These are phyloP conservation scores for Archegozetes longisetosus DNA, from an alignment of 1,140 invertebrate genomes.

Conservation along the genomic window DNA sequence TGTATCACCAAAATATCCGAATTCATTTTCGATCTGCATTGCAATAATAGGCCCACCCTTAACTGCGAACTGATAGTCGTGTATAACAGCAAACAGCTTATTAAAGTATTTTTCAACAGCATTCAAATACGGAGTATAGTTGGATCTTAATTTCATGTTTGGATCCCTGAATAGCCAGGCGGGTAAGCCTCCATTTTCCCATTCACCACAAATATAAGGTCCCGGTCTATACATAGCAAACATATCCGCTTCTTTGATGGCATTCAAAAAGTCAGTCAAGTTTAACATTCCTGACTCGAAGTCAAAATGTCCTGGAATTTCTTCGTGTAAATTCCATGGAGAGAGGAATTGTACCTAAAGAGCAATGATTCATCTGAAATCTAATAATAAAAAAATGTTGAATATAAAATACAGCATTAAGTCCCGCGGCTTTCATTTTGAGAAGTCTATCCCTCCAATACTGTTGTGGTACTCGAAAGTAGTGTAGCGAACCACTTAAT, in stretches of 20 bases:
- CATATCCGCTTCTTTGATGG: conserved; percentile 30
- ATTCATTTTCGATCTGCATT: conserved; percentile 25
- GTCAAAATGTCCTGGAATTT: conserved; percentile 23
- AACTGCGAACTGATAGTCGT: conserved; percentile 28
- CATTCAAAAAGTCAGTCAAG: conserved; percentile 29
- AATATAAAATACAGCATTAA: conserved; percentile 82
- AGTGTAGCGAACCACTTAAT: conserved; percentile 63
- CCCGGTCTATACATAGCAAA: conserved; percentile 33
- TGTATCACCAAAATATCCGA: conserved; percentile 9
- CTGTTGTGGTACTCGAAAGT: conserved; percentile 60
- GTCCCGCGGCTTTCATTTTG: conserved; percentile 62
- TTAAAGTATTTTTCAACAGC: conserved; percentile 28
- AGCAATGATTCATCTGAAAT: no score
- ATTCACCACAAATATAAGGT: conserved; percentile 37
- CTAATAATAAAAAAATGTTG: no score
- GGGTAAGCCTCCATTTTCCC: conserved; percentile 35
- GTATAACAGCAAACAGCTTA: conserved; percentile 27
- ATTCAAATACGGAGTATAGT: conserved; percentile 24
- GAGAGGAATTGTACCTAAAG: conserved; percentile 36
- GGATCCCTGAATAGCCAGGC: conserved; percentile 25
- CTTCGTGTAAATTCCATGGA: conserved; percentile 36
- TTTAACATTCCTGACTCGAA: conserved; percentile 22
- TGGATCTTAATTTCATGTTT: conserved; percentile 17
- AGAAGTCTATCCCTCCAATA: conserved; percentile 67
- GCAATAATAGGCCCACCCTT: conserved; percentile 31